Evolutionary conservation across 2,113 vertebrate genomes (phyloP).

Genomic region (Anseranas semipalmata): DNA sequence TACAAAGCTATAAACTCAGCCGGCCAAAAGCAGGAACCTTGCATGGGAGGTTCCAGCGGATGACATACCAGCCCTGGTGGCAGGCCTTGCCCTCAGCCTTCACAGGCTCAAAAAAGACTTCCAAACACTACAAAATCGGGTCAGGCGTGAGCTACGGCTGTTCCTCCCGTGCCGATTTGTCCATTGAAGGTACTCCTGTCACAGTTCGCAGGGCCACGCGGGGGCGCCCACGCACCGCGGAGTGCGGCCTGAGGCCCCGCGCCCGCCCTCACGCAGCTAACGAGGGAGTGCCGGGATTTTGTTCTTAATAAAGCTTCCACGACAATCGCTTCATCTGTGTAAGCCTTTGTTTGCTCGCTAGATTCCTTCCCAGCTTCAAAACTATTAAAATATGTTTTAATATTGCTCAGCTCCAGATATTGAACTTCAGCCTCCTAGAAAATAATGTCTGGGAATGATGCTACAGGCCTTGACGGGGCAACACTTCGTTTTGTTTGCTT

Average conservation of each 20-base stretch:
- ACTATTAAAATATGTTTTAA: background rate
- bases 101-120: background rate
- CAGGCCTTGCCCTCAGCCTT: background rate
- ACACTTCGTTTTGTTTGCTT: background rate
- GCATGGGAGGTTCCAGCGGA: background rate
- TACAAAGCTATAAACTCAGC: background rate
- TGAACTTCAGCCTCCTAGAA: background rate
- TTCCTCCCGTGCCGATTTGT: background rate
- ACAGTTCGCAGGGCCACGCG: too few species aligned
- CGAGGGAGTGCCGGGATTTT: background rate
- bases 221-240: conserved; percentile 47
- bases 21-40: background rate
- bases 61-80: background rate
- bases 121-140: background rate
- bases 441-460: background rate
- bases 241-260: too few species aligned
- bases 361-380: background rate
- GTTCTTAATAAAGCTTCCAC: background rate
- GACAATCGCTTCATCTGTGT: background rate
- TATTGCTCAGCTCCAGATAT: background rate
- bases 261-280: too few species aligned
- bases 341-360: background rate
- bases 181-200: background rate
- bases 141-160: background rate
- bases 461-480: background rate